Evolutionary conservation across 2,888 invertebrate species (phyloP).

Genomic region (Amiota communis): DNA sequence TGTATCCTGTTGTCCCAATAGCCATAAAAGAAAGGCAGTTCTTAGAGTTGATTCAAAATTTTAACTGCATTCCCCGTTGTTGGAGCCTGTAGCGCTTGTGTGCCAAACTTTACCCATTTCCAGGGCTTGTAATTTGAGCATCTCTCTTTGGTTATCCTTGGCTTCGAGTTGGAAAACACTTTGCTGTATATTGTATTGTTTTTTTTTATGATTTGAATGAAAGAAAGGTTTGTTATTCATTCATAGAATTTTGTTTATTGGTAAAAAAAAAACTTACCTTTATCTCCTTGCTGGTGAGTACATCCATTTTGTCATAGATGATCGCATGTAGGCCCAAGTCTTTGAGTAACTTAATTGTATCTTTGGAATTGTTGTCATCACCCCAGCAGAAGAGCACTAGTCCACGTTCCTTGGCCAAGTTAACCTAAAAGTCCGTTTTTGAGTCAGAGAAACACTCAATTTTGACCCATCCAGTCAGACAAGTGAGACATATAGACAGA

Average conservation of each 20-base stretch:
- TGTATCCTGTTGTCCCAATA: too few relatives aligned
- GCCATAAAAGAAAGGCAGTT: too few relatives aligned
- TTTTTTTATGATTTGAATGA: neutral
- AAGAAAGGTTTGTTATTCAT: neutral
- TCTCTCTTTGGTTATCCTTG: constrained; percentile 79
- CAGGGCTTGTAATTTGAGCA: constrained; percentile 70
- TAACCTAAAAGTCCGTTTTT: constrained; percentile 75
- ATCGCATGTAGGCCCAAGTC: constrained; percentile 94
- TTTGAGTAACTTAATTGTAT: constrained; percentile 88
- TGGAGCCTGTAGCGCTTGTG: constrained; percentile 44
- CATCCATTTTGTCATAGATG: constrained; percentile 94
- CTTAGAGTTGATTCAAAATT: too few relatives aligned
- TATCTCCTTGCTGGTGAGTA: constrained; percentile 70
- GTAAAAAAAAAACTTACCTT: constrained; percentile 58
- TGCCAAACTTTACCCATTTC: constrained; percentile 67
- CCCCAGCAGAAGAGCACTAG: constrained; percentile 98
- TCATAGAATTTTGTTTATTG: neutral
- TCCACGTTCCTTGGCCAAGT: constrained; percentile 84
- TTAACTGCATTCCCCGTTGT: neutral
- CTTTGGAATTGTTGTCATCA: constrained; percentile 92
- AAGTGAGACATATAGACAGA: neutral
- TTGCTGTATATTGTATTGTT: constrained; percentile 76
- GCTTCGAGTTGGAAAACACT: constrained; percentile 88
- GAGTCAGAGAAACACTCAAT: constrained; percentile 35
- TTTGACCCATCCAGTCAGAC: constrained; percentile 6